These are phyloP conservation scores for Bombus superbus DNA, from an alignment of 1,140 invertebrate genomes.

Conservation along the genomic window DNA sequence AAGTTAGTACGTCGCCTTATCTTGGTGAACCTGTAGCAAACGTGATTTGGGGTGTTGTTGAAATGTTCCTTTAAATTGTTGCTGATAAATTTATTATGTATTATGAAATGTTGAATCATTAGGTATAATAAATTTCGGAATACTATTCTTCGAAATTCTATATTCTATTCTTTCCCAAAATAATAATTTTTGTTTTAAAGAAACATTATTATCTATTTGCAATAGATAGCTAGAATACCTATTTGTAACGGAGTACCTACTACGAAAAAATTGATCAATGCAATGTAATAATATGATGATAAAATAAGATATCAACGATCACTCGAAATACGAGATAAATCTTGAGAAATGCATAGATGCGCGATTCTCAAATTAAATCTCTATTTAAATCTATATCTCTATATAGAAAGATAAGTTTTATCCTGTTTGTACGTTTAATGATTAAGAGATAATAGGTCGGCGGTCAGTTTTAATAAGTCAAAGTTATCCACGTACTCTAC, in stretches of 20 bases:
- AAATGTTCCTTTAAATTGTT: neutral
- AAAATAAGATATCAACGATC: neutral
- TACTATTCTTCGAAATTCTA: neutral
- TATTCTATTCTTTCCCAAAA: neutral
- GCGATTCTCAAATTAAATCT: no score
- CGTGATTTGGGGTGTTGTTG: neutral
- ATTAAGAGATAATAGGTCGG: neutral
- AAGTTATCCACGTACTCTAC: neutral
- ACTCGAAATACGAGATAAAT: neutral
- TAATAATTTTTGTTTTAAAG: neutral
- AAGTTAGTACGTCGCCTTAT: neutral
- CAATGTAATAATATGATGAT: neutral
- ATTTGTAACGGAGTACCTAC: no score
- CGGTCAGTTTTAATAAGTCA: slow-evolving; percentile 10
- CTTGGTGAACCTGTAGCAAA: neutral
- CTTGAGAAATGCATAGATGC: neutral
- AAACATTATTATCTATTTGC: neutral
- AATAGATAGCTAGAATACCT: no score
- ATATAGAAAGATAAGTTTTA: neutral
- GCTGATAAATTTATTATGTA: neutral
- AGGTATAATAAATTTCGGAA: neutral
- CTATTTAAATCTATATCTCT: no score
- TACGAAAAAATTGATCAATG: neutral
- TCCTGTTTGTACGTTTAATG: neutral
- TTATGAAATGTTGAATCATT: neutral